phyloP scores from a whole-genome alignment of 2,113 vertebrate genomes.

The Muscicapa adusta region DNA sequence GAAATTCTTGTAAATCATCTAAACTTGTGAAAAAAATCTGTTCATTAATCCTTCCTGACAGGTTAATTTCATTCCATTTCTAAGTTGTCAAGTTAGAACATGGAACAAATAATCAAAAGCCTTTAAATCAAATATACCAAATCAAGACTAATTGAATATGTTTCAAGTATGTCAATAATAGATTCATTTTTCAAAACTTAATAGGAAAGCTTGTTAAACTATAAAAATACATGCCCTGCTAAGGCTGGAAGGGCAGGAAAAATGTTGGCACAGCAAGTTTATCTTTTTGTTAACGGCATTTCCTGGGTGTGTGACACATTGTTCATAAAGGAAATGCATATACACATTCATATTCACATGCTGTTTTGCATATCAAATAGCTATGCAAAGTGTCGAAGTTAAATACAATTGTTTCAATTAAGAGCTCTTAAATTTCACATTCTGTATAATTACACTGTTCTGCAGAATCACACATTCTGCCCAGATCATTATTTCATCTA shows the following conservation, averaged over 20 bases:
- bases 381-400: not conserved
- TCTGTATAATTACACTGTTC: not conserved
- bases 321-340: not conserved
- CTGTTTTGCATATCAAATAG: not conserved
- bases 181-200: conserved; percentile 64
- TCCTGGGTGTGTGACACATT: not conserved
- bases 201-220: conserved; percentile 63
- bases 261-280: not conserved
- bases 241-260: conserved; percentile 5
- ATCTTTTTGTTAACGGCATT: not conserved
- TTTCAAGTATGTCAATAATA: conserved; percentile 56
- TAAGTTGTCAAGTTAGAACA: conserved; percentile 67
- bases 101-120: conserved; percentile 67
- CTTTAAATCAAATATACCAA: conserved; percentile 69
- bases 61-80: conserved; percentile 66
- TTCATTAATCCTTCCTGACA: conserved; percentile 70
- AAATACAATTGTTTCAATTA: not conserved
- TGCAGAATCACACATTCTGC: not conserved
- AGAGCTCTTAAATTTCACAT: not conserved
- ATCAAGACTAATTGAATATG: conserved; percentile 65
- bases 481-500: not conserved
- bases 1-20: conserved; percentile 47
- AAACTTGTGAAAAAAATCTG: conserved; percentile 56
- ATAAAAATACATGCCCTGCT: conserved; percentile 31
- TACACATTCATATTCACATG: not conserved